These are phyloP conservation scores for Odontesthes bonariensis DNA, from an alignment of 2,113 vertebrate genomes.

Conservation along the genomic window DNA sequence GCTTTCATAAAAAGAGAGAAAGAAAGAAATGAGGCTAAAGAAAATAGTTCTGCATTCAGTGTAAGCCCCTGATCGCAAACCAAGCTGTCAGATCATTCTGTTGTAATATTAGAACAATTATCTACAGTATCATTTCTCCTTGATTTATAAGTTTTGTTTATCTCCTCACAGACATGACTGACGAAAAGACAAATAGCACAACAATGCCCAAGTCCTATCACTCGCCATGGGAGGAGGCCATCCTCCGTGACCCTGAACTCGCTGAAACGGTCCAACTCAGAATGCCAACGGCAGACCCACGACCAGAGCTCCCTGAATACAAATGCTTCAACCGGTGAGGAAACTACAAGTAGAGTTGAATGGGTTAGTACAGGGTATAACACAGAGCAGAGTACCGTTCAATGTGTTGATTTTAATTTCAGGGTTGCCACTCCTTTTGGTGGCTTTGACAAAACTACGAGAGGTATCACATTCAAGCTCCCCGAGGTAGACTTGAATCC, in stretches of 20 bases:
- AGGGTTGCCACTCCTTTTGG: conserved; percentile 97
- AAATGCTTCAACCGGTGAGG: conserved; percentile 96
- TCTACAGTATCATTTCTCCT: neutral
- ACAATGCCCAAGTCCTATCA: conserved; percentile 91
- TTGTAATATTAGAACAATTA: neutral
- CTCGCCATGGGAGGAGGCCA: conserved; percentile 97
- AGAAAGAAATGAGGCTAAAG: neutral
- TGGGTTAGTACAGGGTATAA: neutral
- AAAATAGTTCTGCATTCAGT: conserved; percentile 28
- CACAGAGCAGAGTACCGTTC: neutral
- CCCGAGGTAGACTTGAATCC: conserved; percentile 90
- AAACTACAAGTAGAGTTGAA: neutral
- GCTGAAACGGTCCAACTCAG: conserved; percentile 87
- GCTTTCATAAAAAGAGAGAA: neutral
- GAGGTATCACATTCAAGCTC: conserved; percentile 93
- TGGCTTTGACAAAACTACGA: conserved; percentile 94
- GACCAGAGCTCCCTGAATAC: conserved; percentile 87
- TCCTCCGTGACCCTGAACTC: conserved; percentile 90
- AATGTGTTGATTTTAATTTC: conserved; percentile 47
- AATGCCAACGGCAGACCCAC: conserved; percentile 86
- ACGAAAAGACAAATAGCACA: conserved; percentile 88
- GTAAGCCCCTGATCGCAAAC: neutral
- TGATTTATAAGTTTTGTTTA: conserved; percentile 71
- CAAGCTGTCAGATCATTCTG: conserved; percentile 1
- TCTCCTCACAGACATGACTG: conserved; percentile 85